Conservation (phyloP, 64 coral and sea anemone species). For the Dendrophyllia cribrosa region DNA sequence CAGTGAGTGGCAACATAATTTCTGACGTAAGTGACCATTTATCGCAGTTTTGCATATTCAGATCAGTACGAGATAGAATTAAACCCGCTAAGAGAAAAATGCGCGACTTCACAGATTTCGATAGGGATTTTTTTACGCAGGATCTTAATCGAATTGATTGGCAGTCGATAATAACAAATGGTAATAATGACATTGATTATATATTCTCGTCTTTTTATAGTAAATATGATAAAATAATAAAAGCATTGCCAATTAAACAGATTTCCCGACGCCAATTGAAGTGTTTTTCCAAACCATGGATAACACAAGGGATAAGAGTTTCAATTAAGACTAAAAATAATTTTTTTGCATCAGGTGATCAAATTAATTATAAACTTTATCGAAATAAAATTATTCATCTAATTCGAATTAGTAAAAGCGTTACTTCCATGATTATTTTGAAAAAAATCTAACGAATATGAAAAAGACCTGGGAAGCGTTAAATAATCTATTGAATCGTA, state of each 20-base stretch:
- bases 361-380: conserved; percentile 1
- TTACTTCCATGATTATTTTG: conserved; percentile 16
- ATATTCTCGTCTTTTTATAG: conserved; percentile 49
- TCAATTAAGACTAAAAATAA: conserved; percentile 23
- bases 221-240: conserved; percentile 16
- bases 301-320: background rate
- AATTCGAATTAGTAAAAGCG: conserved; percentile 36
- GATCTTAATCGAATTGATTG: conserved; percentile 30
- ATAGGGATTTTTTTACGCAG: background rate
- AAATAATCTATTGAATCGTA: conserved; percentile 2
- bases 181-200: background rate
- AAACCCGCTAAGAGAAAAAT: conserved; percentile 3
- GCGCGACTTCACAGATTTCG: conserved; percentile 21
- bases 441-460: conserved; percentile 28
- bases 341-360: conserved; percentile 20
- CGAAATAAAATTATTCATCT: conserved; percentile 31
- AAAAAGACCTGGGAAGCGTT: conserved; percentile 1
- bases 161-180: background rate
- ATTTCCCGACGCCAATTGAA: conserved; percentile 17
- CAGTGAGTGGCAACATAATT: conserved; percentile 10
- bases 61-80: background rate
- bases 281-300: conserved; percentile 30
- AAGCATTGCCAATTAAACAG: conserved; percentile 39
- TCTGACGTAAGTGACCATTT: conserved; percentile 48
- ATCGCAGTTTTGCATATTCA: conserved; percentile 41